Conservation (phyloP, 2,888 invertebrate genomes). For the Drosophila robusta region DNA sequence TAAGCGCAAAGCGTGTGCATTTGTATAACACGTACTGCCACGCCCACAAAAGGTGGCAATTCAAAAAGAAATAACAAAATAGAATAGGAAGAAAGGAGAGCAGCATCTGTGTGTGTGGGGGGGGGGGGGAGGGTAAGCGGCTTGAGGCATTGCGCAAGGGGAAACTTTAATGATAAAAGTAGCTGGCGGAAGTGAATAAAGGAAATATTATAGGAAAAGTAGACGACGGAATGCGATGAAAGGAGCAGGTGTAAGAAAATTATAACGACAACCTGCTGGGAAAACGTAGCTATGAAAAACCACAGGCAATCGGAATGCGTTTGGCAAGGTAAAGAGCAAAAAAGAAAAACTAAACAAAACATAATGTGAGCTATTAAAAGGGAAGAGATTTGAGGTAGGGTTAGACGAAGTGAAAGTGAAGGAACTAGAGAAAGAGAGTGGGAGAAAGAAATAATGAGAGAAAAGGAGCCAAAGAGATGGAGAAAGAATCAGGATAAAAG, state of each 20-base stretch:
- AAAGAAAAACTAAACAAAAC: background rate
- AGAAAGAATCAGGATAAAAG: too few species aligned
- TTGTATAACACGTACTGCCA: constrained; percentile 44
- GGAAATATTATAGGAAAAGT: constrained; percentile 47
- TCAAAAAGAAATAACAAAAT: background rate
- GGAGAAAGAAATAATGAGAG: background rate
- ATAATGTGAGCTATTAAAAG: constrained; percentile 18
- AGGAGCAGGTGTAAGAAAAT: constrained; percentile 45
- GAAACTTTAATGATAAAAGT: constrained; percentile 72
- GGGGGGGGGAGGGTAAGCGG: background rate
- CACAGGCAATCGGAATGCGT: constrained; percentile 1
- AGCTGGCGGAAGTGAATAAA: constrained; percentile 37
- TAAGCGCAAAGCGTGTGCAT: constrained; percentile 62
- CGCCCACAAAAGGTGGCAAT: constrained; percentile 14
- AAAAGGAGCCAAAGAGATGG: too few species aligned
- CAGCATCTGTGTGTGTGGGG: background rate
- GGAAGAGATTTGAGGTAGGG: background rate
- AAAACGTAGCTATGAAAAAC: background rate
- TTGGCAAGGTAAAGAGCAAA: background rate
- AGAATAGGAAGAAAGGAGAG: constrained; percentile 1
- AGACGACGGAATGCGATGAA: constrained; percentile 20
- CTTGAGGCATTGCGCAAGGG: constrained; percentile 18
- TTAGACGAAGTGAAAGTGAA: background rate
- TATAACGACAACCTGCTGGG: constrained; percentile 48
- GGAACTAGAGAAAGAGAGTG: background rate